A percentile compares a stretch with the other conserved stretches of the same genome.
phyloP scores from a whole-genome alignment of 2,888 invertebrate species.

The Melanargia galathea region DNA sequence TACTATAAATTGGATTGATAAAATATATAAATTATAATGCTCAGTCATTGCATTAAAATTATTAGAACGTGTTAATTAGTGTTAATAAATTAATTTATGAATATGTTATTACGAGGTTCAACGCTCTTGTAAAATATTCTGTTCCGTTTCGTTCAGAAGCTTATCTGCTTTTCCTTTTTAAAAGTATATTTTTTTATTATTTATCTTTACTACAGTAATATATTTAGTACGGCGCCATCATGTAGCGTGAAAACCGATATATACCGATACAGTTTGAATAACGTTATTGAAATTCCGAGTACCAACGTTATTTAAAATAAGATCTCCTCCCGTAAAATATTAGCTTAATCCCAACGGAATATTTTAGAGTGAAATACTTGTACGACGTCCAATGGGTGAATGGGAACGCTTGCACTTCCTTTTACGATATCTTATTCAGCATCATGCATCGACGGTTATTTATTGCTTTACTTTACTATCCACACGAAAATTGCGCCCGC shows the following conservation, averaged over 20 bases:
- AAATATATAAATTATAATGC: too few relatives aligned
- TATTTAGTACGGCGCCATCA: not conserved
- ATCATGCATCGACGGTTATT: conserved; percentile 34
- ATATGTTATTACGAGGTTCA: too few relatives aligned
- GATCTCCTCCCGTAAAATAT: conserved; percentile 26
- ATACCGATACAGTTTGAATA: not conserved
- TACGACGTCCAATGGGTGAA: conserved; percentile 40
- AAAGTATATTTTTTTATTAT: too few relatives aligned
- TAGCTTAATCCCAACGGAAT: conserved; percentile 34
- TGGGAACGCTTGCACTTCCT: conserved; percentile 55
- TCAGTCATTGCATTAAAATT: too few relatives aligned
- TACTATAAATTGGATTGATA: too few relatives aligned
- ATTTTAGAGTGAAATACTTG: conserved; percentile 28
- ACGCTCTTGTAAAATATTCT: too few relatives aligned
- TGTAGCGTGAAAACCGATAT: not conserved
- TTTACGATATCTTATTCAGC: conserved; percentile 45
- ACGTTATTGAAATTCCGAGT: not conserved
- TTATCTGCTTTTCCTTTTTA: too few relatives aligned
- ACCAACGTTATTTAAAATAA: conserved; percentile 9
- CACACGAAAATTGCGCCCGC: conserved; percentile 33
- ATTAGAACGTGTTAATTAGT: too few relatives aligned
- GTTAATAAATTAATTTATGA: too few relatives aligned
- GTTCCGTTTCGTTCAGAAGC: too few relatives aligned
- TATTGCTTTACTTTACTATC: conserved; percentile 38
- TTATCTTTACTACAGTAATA: too few relatives aligned